These are phyloP conservation scores for Taphrorychus bicolor DNA, from an alignment of 2,888 invertebrate genomes.

Conservation along the genomic window DNA sequence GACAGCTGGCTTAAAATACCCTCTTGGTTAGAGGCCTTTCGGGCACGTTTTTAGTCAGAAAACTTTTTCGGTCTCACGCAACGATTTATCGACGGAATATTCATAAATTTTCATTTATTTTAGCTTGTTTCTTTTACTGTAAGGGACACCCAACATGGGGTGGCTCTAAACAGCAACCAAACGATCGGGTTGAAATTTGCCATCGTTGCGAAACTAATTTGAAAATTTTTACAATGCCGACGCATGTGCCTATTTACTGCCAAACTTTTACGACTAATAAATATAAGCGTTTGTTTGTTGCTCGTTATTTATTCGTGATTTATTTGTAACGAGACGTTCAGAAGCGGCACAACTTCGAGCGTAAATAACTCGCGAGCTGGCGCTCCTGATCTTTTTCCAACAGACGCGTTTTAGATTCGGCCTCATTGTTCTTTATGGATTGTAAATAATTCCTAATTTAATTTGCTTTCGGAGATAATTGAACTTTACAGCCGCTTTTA, in stretches of 20 bases:
- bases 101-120: constrained; percentile 35
- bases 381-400: constrained; percentile 35
- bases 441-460: constrained; percentile 40
- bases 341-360: constrained; percentile 35
- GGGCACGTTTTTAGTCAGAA: constrained; percentile 38
- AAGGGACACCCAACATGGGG: neutral
- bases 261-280: constrained; percentile 52
- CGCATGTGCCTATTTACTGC: constrained; percentile 47
- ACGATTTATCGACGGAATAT: constrained; percentile 37
- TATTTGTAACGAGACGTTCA: constrained; percentile 44
- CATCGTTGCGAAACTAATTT: no score
- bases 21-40: constrained; percentile 39
- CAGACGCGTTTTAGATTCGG: constrained; percentile 35
- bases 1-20: constrained; percentile 43
- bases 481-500: constrained; percentile 34
- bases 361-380: constrained; percentile 36
- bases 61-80: constrained; percentile 38
- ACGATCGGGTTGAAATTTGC: neutral
- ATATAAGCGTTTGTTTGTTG: constrained; percentile 52
- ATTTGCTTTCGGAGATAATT: constrained; percentile 27
- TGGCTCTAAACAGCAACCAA: neutral
- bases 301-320: constrained; percentile 51
- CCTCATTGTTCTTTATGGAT: constrained; percentile 41
- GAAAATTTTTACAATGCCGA: constrained; percentile 12
- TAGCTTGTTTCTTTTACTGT: constrained; percentile 10